phyloP scores from a whole-genome alignment of 1,140 invertebrate genomes.

The Lepidostoma basale region DNA sequence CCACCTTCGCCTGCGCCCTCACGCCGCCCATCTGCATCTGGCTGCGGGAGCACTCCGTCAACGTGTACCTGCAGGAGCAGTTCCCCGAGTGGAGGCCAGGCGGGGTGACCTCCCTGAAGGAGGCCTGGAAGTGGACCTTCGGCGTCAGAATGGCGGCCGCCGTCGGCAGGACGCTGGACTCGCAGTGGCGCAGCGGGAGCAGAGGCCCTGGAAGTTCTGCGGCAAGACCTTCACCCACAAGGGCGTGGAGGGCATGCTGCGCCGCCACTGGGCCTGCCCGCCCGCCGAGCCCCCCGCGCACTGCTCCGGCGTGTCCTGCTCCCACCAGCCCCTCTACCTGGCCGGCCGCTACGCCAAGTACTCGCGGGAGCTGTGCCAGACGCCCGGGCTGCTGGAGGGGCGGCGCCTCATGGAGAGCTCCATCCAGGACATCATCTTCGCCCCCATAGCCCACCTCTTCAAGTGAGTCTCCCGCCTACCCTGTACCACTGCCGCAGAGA shows the following conservation, averaged over 20 bases:
- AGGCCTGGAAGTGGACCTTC: constrained; percentile 58
- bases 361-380: constrained; percentile 86
- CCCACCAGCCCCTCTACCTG: constrained; percentile 49
- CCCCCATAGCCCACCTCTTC: constrained; percentile 62
- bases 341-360: constrained; percentile 68
- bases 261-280: constrained; percentile 28
- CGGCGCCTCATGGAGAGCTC: constrained; percentile 81
- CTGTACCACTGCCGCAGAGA: not conserved
- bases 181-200: constrained; percentile 50
- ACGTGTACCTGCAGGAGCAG: constrained; percentile 46
- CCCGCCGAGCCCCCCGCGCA: constrained; percentile 36
- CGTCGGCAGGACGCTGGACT: constrained; percentile 50
- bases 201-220: constrained; percentile 49
- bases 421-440: constrained; percentile 88
- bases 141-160: constrained; percentile 46
- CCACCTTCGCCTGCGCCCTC: constrained; percentile 53
- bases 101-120: constrained; percentile 51
- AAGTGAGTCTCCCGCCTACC: constrained; percentile 58
- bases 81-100: constrained; percentile 47
- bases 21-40: constrained; percentile 52
- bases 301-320: constrained; percentile 48
- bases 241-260: constrained; percentile 50
- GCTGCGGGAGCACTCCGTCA: constrained; percentile 51
- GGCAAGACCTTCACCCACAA: constrained; percentile 52
- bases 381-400: constrained; percentile 91